Percentiles rank a stretch among this genome's conserved stretches.
phyloP scores from a whole-genome alignment of 1,140 invertebrate species.

The Micrasema longulum region DNA sequence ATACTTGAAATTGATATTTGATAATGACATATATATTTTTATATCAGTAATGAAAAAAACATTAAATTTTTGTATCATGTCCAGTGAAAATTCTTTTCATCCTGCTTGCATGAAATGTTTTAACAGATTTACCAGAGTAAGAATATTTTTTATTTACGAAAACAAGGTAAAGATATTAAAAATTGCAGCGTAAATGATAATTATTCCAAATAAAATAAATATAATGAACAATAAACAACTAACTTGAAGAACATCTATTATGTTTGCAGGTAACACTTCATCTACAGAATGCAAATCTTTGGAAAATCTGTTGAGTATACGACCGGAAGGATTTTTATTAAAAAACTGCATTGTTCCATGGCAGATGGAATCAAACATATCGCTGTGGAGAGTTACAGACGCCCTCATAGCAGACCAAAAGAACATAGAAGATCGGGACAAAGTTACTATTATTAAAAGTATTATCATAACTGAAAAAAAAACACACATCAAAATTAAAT shows the following conservation, averaged over 20 bases:
- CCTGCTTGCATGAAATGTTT: too few species aligned
- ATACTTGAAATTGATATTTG: too few species aligned
- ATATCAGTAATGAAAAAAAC: too few species aligned
- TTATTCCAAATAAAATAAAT: too few species aligned
- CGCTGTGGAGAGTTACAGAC: conserved; percentile 74
- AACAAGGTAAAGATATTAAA: too few species aligned
- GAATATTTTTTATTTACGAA: too few species aligned
- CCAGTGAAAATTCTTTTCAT: too few species aligned
- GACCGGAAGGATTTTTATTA: conserved; percentile 70
- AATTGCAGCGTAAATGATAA: too few species aligned
- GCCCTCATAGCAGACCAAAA: conserved; percentile 75
- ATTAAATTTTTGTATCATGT: too few species aligned
- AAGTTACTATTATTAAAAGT: conserved; percentile 59
- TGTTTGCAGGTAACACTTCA: conserved; percentile 37
- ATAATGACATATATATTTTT: too few species aligned
- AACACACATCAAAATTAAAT: too few species aligned
- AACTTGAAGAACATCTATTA: conserved; percentile 46
- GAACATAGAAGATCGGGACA: conserved; percentile 66
- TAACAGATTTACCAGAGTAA: too few species aligned
- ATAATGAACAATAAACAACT: neutral
- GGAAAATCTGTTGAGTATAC: conserved; percentile 64
- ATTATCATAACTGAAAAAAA: conserved; percentile 39
- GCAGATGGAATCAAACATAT: conserved; percentile 75
- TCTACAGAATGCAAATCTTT: conserved; percentile 61
- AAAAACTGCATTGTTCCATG: conserved; percentile 75